phyloP scores from a whole-genome alignment of 2,888 invertebrate genomes.

The Galeopsomyia nigrocyanea region DNA sequence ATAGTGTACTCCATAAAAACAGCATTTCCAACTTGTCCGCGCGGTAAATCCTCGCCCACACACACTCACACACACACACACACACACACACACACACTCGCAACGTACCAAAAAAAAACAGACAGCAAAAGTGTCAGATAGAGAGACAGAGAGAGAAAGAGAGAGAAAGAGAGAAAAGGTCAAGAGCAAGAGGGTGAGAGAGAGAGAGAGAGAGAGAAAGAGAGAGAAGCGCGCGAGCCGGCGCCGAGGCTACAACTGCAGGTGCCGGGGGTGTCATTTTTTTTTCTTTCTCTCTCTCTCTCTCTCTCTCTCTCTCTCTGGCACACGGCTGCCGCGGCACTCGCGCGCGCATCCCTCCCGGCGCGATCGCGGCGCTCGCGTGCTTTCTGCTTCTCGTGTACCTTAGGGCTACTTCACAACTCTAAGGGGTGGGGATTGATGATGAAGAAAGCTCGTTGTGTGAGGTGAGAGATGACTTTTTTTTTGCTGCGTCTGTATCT shows the following conservation, averaged over 20 bases:
- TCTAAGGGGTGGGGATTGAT: too few relatives aligned
- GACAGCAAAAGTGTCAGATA: neutral
- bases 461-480: too few relatives aligned
- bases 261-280: constrained; percentile 33
- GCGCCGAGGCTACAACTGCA: constrained; percentile 45
- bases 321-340: neutral
- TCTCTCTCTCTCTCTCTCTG: neutral
- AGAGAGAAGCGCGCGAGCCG: constrained; percentile 37
- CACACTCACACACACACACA: too few relatives aligned
- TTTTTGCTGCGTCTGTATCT: too few relatives aligned
- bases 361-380: constrained; percentile 4
- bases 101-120: too few relatives aligned
- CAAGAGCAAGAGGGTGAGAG: constrained; percentile 21
- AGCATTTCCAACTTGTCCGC: too few relatives aligned
- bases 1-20: too few relatives aligned
- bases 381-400: neutral
- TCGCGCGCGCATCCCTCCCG: constrained; percentile 3
- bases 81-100: too few relatives aligned
- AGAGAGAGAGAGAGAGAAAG: constrained; percentile 25
- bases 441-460: too few relatives aligned
- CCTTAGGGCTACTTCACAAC: too few relatives aligned
- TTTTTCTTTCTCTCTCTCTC: constrained; percentile 1
- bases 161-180: neutral
- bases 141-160: neutral
- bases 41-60: too few relatives aligned